Conservation (phyloP, 2,888 invertebrate genomes). For the Amphiduros pacificus region DNA sequence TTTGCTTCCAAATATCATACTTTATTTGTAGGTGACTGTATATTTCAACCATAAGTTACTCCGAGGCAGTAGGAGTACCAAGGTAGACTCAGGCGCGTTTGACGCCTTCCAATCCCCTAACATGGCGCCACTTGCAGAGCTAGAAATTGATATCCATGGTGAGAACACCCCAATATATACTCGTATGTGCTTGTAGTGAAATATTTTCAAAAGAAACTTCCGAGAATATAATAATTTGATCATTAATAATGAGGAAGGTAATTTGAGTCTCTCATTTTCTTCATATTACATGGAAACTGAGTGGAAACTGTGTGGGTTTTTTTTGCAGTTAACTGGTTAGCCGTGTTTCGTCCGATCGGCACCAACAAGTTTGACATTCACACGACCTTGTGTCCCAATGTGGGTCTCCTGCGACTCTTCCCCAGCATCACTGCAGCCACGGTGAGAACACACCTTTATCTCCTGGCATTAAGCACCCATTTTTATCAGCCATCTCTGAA, state of each 20-base stretch:
- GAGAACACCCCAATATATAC: background rate
- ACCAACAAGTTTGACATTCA: conserved; percentile 74
- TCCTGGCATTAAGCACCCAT: too few species aligned
- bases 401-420: conserved; percentile 83
- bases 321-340: conserved; percentile 67
- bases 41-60: conserved; percentile 86
- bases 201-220: too few species aligned
- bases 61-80: conserved; percentile 85
- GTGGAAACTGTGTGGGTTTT: background rate
- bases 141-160: conserved; percentile 65
- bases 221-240: too few species aligned
- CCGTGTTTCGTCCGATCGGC: conserved; percentile 68
- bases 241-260: too few species aligned
- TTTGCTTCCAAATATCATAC: background rate
- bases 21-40: conserved; percentile 64
- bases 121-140: conserved; percentile 76
- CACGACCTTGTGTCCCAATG: conserved; percentile 74
- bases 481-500: too few species aligned
- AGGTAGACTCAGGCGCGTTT: conserved; percentile 65
- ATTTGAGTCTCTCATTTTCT: too few species aligned
- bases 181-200: too few species aligned
- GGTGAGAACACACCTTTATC: conserved; percentile 59
- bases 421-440: conserved; percentile 86
- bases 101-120: conserved; percentile 89
- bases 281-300: too few species aligned